Evolutionary conservation across 37 sponge, comb jelly and placozoan species (phyloP), one percentile per base, ranked within the genome.

Genomic region (Bolinopsis microptera): DNA sequence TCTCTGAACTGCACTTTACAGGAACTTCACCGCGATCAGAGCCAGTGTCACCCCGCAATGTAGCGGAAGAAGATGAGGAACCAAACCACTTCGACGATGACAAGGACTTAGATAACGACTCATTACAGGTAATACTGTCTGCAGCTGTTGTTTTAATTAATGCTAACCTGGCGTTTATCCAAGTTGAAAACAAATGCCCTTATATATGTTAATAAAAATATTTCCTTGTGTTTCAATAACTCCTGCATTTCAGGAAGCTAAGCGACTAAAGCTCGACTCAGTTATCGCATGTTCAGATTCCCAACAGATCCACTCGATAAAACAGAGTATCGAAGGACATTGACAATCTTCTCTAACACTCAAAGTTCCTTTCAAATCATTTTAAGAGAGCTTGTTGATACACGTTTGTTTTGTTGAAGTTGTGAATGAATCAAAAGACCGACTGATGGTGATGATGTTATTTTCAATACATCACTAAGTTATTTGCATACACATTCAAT

Each of bases 191-290:
- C n/a, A n/a, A n/a, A n/a, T n/a, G n/a, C n/a, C n/a, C n/a, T n/a
- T n/a, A n/a, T n/a, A n/a, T n/a, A n/a, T n/a, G n/a, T n/a, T n/a
- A n/a, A n/a, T 48, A 5, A 48, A 13, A 48, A 48, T 48, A 48
- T 48, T 48, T 48, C 13, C 61, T 48, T 48, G 61, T 48, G 61
- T 48, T 48, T 48, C 5, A 48, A 48, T 13, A 48, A 5, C 5
- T 48, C 33, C 18, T 36, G 18, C 34, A 3, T 32, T 33, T 33
- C 80, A 77, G 80, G 80, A 77, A 9, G 32, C 33, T 2, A 77
- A 77, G 32, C 27, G 80, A 22, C 33, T 77, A 77, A 77, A 77
- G 37, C 36, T 77, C 3, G 80, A 77, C 35, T 77, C 80, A 16
- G 80, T 35, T 16, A 77, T 77, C 3, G 21, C 80, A 34, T 35